Evolutionary conservation across 2,888 invertebrate species (phyloP).

Genomic region (Cephus rjabovi): DNA sequence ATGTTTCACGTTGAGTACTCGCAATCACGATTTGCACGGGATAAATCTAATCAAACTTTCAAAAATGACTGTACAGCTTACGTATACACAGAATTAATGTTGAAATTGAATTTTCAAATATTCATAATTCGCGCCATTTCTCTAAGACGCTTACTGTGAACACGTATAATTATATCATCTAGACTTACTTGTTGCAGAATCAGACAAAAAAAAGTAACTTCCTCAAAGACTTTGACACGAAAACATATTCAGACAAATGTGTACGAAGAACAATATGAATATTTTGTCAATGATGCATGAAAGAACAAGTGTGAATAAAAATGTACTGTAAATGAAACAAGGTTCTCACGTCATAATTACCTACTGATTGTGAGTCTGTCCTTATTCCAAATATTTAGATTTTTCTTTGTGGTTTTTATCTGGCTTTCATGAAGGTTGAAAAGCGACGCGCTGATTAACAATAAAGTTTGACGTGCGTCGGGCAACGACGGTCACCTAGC

Average conservation of each 20-base stretch:
- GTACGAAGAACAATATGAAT: no score
- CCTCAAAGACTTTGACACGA: neutral
- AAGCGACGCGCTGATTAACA: neutral
- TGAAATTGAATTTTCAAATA: no score
- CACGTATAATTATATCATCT: no score
- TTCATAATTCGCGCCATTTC: neutral
- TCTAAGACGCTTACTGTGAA: neutral
- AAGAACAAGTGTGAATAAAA: neutral
- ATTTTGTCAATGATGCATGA: neutral
- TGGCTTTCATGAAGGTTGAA: neutral
- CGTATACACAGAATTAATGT: neutral
- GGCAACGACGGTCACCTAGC: neutral
- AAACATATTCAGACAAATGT: no score
- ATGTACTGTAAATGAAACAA: neutral
- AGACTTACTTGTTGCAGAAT: neutral
- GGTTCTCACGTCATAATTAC: neutral
- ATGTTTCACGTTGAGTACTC: neutral
- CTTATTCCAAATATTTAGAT: neutral
- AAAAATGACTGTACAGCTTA: neutral
- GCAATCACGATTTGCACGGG: neutral
- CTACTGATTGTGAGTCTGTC: neutral
- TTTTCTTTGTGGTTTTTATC: neutral
- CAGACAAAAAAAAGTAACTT: neutral
- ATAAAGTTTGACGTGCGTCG: neutral
- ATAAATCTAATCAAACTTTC: neutral